Percentiles rank a stretch among this genome's conserved stretches.
These are phyloP conservation scores for Esox masquinongy DNA, from an alignment of 2,797 vertebrate species.

Conservation along the genomic window DNA sequence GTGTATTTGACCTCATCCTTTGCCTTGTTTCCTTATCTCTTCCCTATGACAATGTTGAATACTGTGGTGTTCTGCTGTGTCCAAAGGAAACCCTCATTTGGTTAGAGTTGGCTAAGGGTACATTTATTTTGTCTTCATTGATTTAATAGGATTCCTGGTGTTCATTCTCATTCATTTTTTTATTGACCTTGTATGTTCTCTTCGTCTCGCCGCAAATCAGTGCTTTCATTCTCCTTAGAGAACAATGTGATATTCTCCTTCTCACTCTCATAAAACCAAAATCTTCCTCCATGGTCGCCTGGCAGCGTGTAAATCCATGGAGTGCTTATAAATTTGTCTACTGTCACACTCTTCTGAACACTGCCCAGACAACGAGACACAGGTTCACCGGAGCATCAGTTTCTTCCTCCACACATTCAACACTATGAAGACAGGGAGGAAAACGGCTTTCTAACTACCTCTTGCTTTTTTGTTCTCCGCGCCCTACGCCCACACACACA, in stretches of 20 bases:
- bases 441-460: constrained; percentile 84
- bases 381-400: not conserved
- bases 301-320: constrained; percentile 2
- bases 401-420: not conserved
- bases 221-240: constrained; percentile 4
- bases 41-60: not conserved
- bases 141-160: not conserved
- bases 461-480: constrained; percentile 64
- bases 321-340: constrained; percentile 75
- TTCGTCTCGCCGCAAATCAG: constrained; percentile 4
- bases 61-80: not conserved
- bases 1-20: not conserved
- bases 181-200: not conserved
- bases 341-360: constrained; percentile 86
- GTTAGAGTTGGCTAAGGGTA: not conserved
- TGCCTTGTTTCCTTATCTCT: not conserved
- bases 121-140: constrained; percentile 5
- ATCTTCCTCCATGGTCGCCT: not conserved
- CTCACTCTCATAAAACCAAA: not conserved
- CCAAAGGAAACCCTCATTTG: not conserved
- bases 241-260: not conserved
- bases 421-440: constrained; percentile 62
- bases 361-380: constrained; percentile 80
- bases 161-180: constrained; percentile 3
- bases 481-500: constrained; percentile 80